Percentiles rank a stretch among this genome's conserved stretches.
These are phyloP conservation scores for Scaptomyza tumidula DNA, from an alignment of 2,888 invertebrate genomes.

Conservation along the genomic window DNA sequence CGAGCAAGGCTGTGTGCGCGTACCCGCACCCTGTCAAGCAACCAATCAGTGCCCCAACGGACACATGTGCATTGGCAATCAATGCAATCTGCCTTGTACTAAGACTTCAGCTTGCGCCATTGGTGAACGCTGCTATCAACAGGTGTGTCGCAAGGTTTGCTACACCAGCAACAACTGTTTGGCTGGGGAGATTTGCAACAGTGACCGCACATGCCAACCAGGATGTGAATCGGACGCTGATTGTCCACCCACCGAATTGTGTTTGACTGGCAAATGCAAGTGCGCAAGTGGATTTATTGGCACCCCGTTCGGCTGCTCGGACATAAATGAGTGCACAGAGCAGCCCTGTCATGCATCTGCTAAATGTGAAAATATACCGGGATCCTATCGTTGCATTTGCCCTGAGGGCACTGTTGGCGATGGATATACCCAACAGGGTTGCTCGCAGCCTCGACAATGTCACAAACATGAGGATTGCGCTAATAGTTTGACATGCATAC, in stretches of 20 bases:
- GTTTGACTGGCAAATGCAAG: slow-evolving; percentile 90
- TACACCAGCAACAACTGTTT: slow-evolving; percentile 95
- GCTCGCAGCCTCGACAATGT: slow-evolving; percentile 91
- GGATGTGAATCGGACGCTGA: slow-evolving; percentile 93
- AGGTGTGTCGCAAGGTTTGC: slow-evolving; percentile 93
- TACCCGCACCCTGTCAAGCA: slow-evolving; percentile 88
- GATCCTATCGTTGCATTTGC: slow-evolving; percentile 92
- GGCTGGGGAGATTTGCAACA: slow-evolving; percentile 94
- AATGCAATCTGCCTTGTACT: slow-evolving; percentile 92
- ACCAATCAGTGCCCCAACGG: slow-evolving; percentile 90
- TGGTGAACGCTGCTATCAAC: slow-evolving; percentile 92
- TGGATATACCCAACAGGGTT: slow-evolving; percentile 89
- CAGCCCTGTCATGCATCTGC: slow-evolving; percentile 92
- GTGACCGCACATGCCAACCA: slow-evolving; percentile 90
- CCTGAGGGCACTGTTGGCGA: slow-evolving; percentile 92
- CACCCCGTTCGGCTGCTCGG: slow-evolving; percentile 90
- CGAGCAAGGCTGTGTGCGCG: slow-evolving; percentile 94
- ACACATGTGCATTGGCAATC: slow-evolving; percentile 91
- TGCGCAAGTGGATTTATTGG: slow-evolving; percentile 91
- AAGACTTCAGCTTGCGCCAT: slow-evolving; percentile 91
- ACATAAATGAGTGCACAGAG: slow-evolving; percentile 93
- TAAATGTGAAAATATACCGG: slow-evolving; percentile 91
- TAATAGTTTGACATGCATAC: slow-evolving; percentile 90
- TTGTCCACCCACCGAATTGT: slow-evolving; percentile 91
- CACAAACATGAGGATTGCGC: slow-evolving; percentile 90